Base-by-base conservation (phyloP, 37 sponge, comb jelly and placozoan genomes). In the Sycon ciliatum region DNA sequence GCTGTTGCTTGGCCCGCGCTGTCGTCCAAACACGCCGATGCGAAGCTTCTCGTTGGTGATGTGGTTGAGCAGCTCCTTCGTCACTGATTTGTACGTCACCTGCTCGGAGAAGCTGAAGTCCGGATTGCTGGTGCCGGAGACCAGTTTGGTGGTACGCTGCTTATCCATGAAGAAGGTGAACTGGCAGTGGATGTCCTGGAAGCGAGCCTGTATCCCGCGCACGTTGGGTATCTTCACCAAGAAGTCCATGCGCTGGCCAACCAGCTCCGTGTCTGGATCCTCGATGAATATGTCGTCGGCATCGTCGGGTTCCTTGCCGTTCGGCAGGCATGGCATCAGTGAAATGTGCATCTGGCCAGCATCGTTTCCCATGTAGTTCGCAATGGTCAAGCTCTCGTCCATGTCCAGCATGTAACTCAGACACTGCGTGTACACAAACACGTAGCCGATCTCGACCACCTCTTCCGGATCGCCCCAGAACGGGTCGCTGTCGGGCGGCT, bases 91-190 rank as follows among this genome's bases (percentile, higher is more conserved):
- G 42, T 79, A 65, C 3, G 68, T 42, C 63, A 76, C 74, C 18
- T 52, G 56, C 34, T 81, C 75, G 22, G 66, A 37, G 57, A 38
- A 75, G 56, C 58, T 57, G 73, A 83, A 83, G 30, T 71, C 66
- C 20, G 80, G 77, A 11, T 74, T 76, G 18, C 27, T 62, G 1
- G 80, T 74, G 18, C 71, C 79, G 1, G 69, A 35, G 1, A 81
- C 69, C 1, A 27, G 26, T 4, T 70, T n/a, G 3, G 88, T 87
- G 5, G 26, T 58, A 1, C 24, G 67, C 27, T 73, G 49, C 2
- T 34, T 62, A 35, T 87, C 88, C 16, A 87, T 73, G 36, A 79
- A 87, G 31, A 87, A 79, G 49, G 74, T 73, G 74, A 57, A 87
- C 38, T 76, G 65, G 39, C 88, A 87, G 56, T 79, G 73, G 3